Base-by-base conservation (phyloP, 2,888 invertebrate species). In the Pedicia rivosa region DNA sequence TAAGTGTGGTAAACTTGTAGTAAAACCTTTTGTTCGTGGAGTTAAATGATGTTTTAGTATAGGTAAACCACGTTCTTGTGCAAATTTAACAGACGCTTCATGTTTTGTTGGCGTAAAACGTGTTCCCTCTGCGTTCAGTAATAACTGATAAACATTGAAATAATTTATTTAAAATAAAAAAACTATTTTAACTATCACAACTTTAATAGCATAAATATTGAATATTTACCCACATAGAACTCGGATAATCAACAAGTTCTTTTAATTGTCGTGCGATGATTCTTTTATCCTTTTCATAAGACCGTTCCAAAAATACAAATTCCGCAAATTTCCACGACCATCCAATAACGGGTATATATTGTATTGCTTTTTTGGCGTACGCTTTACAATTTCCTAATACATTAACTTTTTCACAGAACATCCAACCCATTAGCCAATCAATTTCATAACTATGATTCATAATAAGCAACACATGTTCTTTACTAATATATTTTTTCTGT, bases 241-340 rank as follows among this genome's bases (percentile, higher is more conserved):
- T 82, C 36, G 91, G 88, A 68, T 91, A 90, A 49, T 87, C 79
- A 43, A 75, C 74, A 31, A 94, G 67, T 59, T 83, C 78, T 43
- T 71, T 70, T 42, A 94, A 73, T 62, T 91, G 88, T 28, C 64
- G 64, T 44, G 74, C 72, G 48, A 95, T 83, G 42, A 76, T 78
- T 51, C 78, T 74, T 56, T 75, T 82, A 60, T 95, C 95, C 59
- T 88, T 84, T 37, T 88, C 83, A 68, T 80, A 92, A 45, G 81
- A 82, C 47, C 94, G 71, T 57, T 91, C 88, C 40, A 95, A 68
- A 63, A 94, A 94, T 42, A 94, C 86, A 62, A 84, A 84, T 57
- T 94, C 94, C 1, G 86, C 83, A 58, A 91, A 87, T 64, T 87
- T 86, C 91, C 92, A 95, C 50, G 83, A 80, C 94, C 94, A 95